phyloP scores from a whole-genome alignment of 2,113 vertebrate genomes.

The Apodemus speciosus region DNA sequence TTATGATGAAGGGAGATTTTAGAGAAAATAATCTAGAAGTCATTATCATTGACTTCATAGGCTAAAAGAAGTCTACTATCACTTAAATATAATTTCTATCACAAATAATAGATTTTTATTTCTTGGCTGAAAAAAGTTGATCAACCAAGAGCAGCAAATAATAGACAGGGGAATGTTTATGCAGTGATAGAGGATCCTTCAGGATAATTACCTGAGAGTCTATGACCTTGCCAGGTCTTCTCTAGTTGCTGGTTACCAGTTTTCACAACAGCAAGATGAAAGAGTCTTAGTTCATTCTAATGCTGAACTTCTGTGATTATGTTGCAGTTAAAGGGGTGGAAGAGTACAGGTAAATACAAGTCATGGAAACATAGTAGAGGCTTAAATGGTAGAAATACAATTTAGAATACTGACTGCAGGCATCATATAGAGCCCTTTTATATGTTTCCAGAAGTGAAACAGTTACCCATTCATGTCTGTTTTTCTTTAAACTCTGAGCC shows the following conservation, averaged over 20 bases:
- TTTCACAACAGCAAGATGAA: neutral
- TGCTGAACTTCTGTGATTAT: neutral
- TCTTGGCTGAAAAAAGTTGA: neutral
- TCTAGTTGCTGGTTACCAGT: neutral
- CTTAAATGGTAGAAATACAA: neutral
- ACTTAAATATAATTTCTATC: slow-evolving; percentile 23
- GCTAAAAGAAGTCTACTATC: slow-evolving; percentile 5
- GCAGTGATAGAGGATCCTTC: neutral
- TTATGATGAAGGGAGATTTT: slow-evolving; percentile 29
- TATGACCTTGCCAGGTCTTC: neutral
- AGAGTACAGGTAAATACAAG: neutral
- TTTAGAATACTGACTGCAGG: neutral
- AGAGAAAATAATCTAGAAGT: neutral
- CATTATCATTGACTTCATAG: slow-evolving; percentile 34
- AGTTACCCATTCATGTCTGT: neutral
- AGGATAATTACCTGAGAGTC: neutral
- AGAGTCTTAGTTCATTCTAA: neutral
- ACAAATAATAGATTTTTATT: neutral
- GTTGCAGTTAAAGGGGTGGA: neutral
- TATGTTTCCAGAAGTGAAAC: slow-evolving; percentile 32
- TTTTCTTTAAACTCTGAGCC: slow-evolving; percentile 11
- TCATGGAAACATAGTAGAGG: neutral
- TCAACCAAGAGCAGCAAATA: neutral
- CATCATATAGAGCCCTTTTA: neutral
- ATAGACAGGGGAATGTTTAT: neutral